Percentiles rank a stretch among this genome's conserved stretches.
Conservation (phyloP, 2,113 vertebrate genomes). For the Apodemus speciosus region DNA sequence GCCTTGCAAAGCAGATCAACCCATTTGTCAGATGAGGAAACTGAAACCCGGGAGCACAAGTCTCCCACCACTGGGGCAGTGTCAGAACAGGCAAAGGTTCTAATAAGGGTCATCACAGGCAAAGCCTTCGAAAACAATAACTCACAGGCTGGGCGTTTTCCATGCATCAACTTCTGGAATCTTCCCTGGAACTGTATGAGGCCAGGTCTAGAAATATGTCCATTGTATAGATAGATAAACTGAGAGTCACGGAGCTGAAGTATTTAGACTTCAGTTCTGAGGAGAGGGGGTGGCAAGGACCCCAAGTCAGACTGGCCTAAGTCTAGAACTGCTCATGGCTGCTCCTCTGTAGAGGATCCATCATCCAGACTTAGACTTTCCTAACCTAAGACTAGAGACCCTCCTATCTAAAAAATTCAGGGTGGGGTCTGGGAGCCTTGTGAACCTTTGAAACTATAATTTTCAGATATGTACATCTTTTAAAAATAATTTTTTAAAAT, state of each 20-base stretch:
- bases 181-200: not conserved
- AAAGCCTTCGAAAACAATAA: fast-evolving
- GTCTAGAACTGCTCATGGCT: not conserved
- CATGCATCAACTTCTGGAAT: fast-evolving
- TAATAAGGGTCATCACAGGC: too few relatives aligned
- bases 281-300: not conserved
- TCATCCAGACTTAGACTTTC: fast-evolving
- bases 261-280: too few relatives aligned
- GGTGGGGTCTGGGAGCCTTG: not conserved
- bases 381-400: not conserved
- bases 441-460: not conserved
- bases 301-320: not conserved
- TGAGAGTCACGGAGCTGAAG: not conserved
- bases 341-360: not conserved
- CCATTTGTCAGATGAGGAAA: not conserved
- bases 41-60: not conserved
- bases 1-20: not conserved
- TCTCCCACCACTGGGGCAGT: not conserved
- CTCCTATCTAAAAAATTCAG: not conserved
- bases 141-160: fast-evolving
- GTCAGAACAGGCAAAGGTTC: not conserved
- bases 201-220: too few relatives aligned
- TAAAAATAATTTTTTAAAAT: not conserved
- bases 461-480: not conserved
- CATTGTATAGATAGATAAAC: not conserved